phyloP scores from a whole-genome alignment of 2,797 vertebrate genomes.

The Sebastes oblongus region DNA sequence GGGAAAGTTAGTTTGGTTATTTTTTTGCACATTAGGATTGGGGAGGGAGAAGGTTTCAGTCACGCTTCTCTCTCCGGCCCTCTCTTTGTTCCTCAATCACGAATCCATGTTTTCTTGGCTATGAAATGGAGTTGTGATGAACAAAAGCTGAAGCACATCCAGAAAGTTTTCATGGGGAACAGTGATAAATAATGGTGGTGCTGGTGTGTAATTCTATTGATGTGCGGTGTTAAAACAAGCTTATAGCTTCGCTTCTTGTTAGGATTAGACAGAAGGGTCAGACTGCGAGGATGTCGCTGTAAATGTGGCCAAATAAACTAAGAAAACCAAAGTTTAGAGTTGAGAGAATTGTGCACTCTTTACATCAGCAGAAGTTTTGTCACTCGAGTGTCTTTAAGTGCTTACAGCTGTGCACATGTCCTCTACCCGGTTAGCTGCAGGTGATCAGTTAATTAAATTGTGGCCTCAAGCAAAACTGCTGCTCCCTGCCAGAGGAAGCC shows the following conservation, averaged over 20 bases:
- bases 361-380: not conserved
- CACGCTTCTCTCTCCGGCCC: conserved; percentile 26
- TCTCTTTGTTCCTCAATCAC: conserved; percentile 35
- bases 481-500: conserved; percentile 9
- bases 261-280: conserved; percentile 7
- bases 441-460: conserved; percentile 64
- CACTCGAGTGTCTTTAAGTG: conserved; percentile 21
- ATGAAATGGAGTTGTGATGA: conserved; percentile 16
- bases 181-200: conserved; percentile 11
- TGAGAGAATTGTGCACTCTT: not conserved
- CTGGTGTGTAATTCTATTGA: conserved; percentile 29
- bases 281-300: not conserved
- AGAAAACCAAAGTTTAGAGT: conserved; percentile 5
- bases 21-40: not conserved
- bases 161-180: not conserved
- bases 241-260: conserved; percentile 10
- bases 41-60: conserved; percentile 15
- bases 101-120: conserved; percentile 32
- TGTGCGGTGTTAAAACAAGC: conserved; percentile 12
- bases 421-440: conserved; percentile 37
- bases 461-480: conserved; percentile 50
- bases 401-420: not conserved
- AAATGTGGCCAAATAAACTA: conserved; percentile 11
- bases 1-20: conserved; percentile 47
- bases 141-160: conserved; percentile 25